Base-by-base conservation (phyloP, 2,113 vertebrate genomes). In the Cinclus mexicanus region DNA sequence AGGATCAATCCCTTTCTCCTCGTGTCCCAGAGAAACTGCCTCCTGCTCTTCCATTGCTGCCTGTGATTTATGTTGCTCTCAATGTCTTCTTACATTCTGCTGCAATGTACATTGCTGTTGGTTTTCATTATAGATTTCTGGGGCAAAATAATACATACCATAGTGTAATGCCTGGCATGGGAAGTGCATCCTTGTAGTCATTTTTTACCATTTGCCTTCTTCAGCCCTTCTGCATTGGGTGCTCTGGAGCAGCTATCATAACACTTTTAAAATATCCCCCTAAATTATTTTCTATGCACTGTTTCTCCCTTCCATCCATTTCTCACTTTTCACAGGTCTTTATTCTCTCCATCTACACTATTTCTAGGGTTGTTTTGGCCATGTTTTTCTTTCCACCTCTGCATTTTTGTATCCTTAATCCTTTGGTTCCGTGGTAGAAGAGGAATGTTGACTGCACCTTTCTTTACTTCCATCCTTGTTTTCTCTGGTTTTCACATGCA, bases 51-150 rank as follows among this genome's bases (percentile, higher is more conserved):
- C 44, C 25, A 53, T 12, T 31, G 7, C 16, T 10, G 23, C 4
- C 1, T 2, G 13, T 10, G 7, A 26, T 10, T 7, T 4, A 11
- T 6, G 11, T 16, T 61, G 42, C 28, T 61, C 50, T 78, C 2
- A 1, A 28, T 7, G 4, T 19, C 23, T 52, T 29, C 53, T 64
- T 9, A 9, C 1, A 0, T 67, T 63, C 49, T 81, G 33, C 46
- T n/a, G 12, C 47, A 31, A 63, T 1, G 19, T 9, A 11, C 16
- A 17, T 21, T 21, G 25, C 37, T 64, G n/a, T 12, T 49, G 28
- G 3, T 46, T 91, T 78, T 42, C 6, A 0, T 42, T 47, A 26
- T 2, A 17, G 5, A 24, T 76, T 82, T 78, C 56, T 39, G 44
- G 56, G 5, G 3, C 87, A 47, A 87, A 55, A 74, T n/a, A 65